A percentile compares a stretch with the other conserved stretches of the same genome.
Evolutionary conservation across 92 coral and sea anemone species (phyloP).

Genomic region (Siderastrea siderea): DNA sequence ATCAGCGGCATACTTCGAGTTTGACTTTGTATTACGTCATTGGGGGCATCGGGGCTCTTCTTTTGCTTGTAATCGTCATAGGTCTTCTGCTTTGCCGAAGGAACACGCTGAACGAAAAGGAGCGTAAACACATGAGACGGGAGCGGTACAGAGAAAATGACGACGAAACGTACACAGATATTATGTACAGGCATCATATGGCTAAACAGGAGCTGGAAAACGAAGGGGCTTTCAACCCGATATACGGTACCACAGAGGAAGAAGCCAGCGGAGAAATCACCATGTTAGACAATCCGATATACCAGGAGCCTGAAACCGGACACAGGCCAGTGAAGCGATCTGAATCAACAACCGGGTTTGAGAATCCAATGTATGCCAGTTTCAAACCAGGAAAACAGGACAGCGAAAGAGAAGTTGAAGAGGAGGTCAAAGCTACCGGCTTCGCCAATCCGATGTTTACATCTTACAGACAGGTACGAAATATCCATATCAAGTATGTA

Average conservation of each 20-base stretch:
- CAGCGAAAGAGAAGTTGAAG: constrained; percentile 18
- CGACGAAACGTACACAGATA: constrained; percentile 78
- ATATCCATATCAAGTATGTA: too few relatives aligned
- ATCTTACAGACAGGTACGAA: constrained; percentile 17
- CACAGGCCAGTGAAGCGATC: constrained; percentile 1
- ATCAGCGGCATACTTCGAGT: not conserved
- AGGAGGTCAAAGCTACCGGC: constrained; percentile 12
- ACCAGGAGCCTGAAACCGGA: constrained; percentile 41
- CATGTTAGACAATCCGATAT: constrained; percentile 68
- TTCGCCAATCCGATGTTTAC: constrained; percentile 46
- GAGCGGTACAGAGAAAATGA: constrained; percentile 23
- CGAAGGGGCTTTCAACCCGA: constrained; percentile 72
- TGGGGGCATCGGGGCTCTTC: constrained; percentile 49
- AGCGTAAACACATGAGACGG: constrained; percentile 8
- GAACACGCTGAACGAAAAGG: constrained; percentile 17
- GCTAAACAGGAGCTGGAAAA: constrained; percentile 50
- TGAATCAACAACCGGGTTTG: constrained; percentile 48
- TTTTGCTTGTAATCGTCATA: constrained; percentile 47
- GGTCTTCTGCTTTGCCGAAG: constrained; percentile 56
- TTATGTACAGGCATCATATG: constrained; percentile 84
- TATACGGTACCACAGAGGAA: constrained; percentile 71
- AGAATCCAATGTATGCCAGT: constrained; percentile 72
- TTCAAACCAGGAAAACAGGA: not conserved
- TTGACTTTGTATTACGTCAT: constrained; percentile 50
- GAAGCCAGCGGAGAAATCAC: constrained; percentile 33